A percentile compares a stretch with the other conserved stretches of the same genome.
These are phyloP conservation scores for Crotophaga sulcirostris DNA, from an alignment of 2,113 vertebrate genomes.

Conservation along the genomic window DNA sequence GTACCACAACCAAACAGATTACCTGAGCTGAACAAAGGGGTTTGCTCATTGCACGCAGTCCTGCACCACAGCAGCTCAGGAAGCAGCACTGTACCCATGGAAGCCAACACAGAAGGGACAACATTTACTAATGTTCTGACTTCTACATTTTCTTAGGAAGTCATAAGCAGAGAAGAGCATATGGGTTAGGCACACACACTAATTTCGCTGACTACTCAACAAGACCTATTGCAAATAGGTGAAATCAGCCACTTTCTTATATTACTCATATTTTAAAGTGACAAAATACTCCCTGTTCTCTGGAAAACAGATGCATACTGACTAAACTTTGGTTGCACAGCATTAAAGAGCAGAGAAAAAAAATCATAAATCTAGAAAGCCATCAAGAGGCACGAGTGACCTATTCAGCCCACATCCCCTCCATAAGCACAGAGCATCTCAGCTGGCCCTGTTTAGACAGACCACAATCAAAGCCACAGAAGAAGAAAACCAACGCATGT, in stretches of 20 bases:
- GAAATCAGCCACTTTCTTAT: neutral
- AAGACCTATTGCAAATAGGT: neutral
- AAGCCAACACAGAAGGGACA: neutral
- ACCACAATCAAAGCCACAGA: neutral
- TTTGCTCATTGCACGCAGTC: rapidly evolving
- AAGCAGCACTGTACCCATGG: neutral
- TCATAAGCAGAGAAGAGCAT: neutral
- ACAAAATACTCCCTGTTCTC: neutral
- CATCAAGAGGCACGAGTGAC: neutral
- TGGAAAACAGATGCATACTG: neutral
- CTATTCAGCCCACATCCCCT: neutral
- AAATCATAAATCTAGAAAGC: neutral
- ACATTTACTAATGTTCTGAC: rapidly evolving
- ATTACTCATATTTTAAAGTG: neutral
- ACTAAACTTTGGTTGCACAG: neutral
- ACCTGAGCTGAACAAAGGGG: too few species aligned
- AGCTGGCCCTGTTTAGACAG: neutral
- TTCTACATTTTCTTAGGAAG: neutral
- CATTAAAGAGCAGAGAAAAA: neutral
- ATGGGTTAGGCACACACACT: rapidly evolving
- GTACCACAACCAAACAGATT: neutral
- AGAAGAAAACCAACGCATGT: rapidly evolving
- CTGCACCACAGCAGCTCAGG: rapidly evolving
- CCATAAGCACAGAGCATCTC: too few species aligned
- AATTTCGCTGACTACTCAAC: neutral